These are phyloP conservation scores for Brachionus sp. DNA, from an alignment of 1,140 invertebrate species.

Conservation along the genomic window DNA sequence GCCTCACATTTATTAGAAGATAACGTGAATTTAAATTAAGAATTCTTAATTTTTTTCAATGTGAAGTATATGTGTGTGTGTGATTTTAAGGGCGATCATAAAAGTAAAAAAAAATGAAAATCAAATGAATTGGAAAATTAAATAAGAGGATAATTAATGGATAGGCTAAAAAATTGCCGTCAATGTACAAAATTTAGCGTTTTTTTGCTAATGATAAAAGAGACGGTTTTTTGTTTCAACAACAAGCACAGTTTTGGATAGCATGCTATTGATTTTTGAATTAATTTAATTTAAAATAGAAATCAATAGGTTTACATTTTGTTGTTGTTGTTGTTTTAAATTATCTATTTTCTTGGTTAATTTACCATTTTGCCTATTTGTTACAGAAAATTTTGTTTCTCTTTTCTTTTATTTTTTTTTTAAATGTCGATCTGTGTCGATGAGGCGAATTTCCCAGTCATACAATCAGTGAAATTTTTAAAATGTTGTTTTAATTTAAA, in stretches of 20 bases:
- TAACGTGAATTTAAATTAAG: constrained; percentile 27
- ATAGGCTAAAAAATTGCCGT: constrained; percentile 20
- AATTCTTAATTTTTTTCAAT: too few relatives aligned
- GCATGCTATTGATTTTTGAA: too few relatives aligned
- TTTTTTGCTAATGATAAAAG: constrained; percentile 32
- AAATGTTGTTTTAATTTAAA: constrained; percentile 40
- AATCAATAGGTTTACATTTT: too few relatives aligned
- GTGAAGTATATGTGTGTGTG: too few relatives aligned
- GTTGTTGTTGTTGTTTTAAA: not conserved
- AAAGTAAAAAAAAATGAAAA: not conserved
- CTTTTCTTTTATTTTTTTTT: not conserved
- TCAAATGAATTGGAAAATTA: constrained; percentile 38
- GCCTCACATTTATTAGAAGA: not conserved
- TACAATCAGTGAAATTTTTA: not conserved
- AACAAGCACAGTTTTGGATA: not conserved
- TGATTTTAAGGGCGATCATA: not conserved
- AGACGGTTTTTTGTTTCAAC: not conserved
- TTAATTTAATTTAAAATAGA: too few relatives aligned
- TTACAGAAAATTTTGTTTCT: not conserved
- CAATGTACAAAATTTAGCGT: constrained; percentile 23
- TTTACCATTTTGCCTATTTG: constrained; percentile 19
- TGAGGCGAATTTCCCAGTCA: not conserved
- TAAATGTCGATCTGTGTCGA: not conserved
- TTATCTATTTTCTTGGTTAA: constrained; percentile 38
- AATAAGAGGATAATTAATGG: constrained; percentile 23